Base-by-base conservation (phyloP, 2,888 invertebrate species). In the Anarsia innoxiella region DNA sequence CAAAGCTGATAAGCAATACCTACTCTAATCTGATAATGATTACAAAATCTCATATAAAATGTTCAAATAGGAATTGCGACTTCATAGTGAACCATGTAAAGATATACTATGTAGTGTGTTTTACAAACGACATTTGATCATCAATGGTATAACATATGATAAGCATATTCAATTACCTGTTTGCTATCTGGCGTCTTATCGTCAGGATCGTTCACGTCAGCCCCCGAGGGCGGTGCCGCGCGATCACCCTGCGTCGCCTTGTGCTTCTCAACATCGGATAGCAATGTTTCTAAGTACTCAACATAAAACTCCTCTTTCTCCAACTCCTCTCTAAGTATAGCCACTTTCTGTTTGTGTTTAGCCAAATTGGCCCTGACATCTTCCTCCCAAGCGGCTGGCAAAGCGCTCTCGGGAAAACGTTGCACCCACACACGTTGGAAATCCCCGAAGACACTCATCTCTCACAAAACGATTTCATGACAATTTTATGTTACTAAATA, bases 351-450 rank as follows among this genome's bases (percentile, higher is more conserved):
- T 86, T 93, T 93, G 87, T 96, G 95, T 79, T 94, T 93, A 63
- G 92, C 90, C 59, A 96, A 88, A 86, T 95, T 95, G 54, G 93
- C 93, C 67, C 94, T 90, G 66, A 95, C 94, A 87, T 95, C 94
- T 84, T 94, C 94, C 77, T 95, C 95, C 95, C 94, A 95, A 71
- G 94, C 94, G 70, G 93, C 93, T 72, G 95, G 95, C 59, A 95
- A 87, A 56, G 93, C 92, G 85, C 93, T 94, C 68, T 94, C 94
- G 55, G 95, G 95, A 88, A 95, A 95, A 67, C 94, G 88, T 87
- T 94, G 92, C 84, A 91, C 89, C 95, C 95, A 95, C 80, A 95
- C 92, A 75, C 93, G 92, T 86, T 94, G 93, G 83, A 95, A 94
- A 87, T 94, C 94, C 70, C 92, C 91, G 77, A 93, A 94, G 69